Base-by-base conservation (phyloP, 2,888 invertebrate genomes). In the Drosophila nigricruria region DNA sequence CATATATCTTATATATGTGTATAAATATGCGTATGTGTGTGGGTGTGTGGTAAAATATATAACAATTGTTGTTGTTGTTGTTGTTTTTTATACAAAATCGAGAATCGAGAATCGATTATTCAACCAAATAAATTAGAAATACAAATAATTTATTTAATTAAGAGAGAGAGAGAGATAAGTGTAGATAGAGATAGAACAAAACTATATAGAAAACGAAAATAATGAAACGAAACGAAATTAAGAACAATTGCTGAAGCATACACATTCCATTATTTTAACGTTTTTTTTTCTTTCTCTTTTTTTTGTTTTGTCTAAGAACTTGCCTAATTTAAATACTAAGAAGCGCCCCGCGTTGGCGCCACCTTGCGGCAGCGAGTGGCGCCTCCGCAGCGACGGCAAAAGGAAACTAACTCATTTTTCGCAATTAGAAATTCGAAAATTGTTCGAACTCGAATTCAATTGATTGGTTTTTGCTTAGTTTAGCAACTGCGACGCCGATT, bases 241-340 rank as follows among this genome's bases (percentile, higher is more conserved):
- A 47, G 60, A 78, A 80, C 67, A 70, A 66, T 66, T 69, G 85
- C 71, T 68, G 38, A 72, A 70, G 74, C 70, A 62, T 59, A 69
- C 58, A 78, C 62, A 50, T 73, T 68, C 47, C 58, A 52, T 68
- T 64, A 49, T 27, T 73, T 49, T 57, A 23, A 36, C 23, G 34
- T 14, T 23, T 52, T 30, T 30, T 25, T 27, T 10, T 40, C 40
- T 18, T 36, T 45, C 59, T 64, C 43, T 34, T 61, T 52, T 34
- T 61, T 52, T 27, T 42, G 49, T 49, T 68, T 43, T 27, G 47
- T 77, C 53, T 77, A 68, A 79, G 57, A 79, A 79, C 79, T 81
- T 81, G 79, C 71, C 79, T 81, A 81, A 81, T 81, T 81, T 79
- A 80, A 76, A 81, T 76, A 81, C 79, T 81, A 81, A 70, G 59